phyloP scores from a whole-genome alignment of 2,797 vertebrate genomes.

The Pseudocheirus occidentalis region DNA sequence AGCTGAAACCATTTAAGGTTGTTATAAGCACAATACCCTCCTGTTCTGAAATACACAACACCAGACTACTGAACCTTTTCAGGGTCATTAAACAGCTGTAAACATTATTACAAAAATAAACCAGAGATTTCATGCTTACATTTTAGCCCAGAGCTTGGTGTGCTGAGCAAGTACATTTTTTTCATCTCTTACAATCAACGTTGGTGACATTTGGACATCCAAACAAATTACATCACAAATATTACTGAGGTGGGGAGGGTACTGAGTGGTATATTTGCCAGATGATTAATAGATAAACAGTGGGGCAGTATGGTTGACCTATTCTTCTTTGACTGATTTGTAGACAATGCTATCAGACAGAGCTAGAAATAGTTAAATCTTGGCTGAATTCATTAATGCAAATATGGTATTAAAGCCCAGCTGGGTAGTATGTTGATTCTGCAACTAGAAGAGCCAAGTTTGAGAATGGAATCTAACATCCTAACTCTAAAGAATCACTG shows the following conservation, averaged over 20 bases:
- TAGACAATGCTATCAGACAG: slow-evolving; percentile 77
- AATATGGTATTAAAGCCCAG: slow-evolving; percentile 9
- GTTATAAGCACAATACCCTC: slow-evolving; percentile 85
- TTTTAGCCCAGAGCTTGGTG: slow-evolving; percentile 89
- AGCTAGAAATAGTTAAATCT: slow-evolving; percentile 82
- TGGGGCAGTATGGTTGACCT: slow-evolving; percentile 77
- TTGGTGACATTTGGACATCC: slow-evolving; percentile 88
- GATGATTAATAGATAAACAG: slow-evolving; percentile 84
- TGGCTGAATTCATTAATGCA: slow-evolving; percentile 63
- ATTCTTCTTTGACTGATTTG: slow-evolving; percentile 79
- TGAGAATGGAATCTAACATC: background rate
- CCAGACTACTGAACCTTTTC: slow-evolving; percentile 88
- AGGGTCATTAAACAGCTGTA: slow-evolving; percentile 91
- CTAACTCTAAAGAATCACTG: background rate
- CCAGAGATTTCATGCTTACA: slow-evolving; percentile 89
- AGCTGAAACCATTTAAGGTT: slow-evolving; percentile 83
- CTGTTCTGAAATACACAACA: slow-evolving; percentile 86
- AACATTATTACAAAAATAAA: slow-evolving; percentile 92
- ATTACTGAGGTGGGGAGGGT: slow-evolving; percentile 86
- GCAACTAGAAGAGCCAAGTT: background rate
- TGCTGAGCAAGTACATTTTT: slow-evolving; percentile 88
- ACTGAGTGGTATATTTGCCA: slow-evolving; percentile 87
- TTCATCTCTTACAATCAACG: slow-evolving; percentile 87
- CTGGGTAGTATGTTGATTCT: background rate
- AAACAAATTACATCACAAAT: slow-evolving; percentile 88